Evolutionary conservation across 2,797 vertebrate species (phyloP), one percentile per base, ranked within the genome.

Genomic region (Notolabrus celidotus): DNA sequence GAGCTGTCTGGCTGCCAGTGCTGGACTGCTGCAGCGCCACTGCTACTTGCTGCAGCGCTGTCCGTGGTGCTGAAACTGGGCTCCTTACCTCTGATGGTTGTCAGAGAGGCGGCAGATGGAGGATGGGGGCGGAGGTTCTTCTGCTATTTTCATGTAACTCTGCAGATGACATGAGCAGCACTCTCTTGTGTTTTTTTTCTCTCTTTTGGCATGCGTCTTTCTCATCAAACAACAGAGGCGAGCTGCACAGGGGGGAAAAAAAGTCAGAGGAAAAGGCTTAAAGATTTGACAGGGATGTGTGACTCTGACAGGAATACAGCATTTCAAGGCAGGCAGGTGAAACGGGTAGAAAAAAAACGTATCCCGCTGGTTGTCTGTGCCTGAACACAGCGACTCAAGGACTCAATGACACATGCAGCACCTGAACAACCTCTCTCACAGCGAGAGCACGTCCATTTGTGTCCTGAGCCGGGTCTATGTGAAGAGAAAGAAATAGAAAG

Each of bases 281-380:
- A 69, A 77, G 71, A 43, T 68, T 42, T 82, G 78, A 82, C 78
- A 79, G 74, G 66, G 69, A 39, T 41, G 53, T 77, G 67, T 53
- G 68, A 61, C 68, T 78, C 64, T 73, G 85, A 71, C 80, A 79
- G 75, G 57, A 86, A 62, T 80, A 52, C 67, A 63, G 68, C 46
- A 5, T 77, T 69, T 81, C 49, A 45, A 76, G 73, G 75, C 77
- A 87, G 54, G 71, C 70, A 83, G 75, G 85, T 87, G 79, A 83
- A 79, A 79, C 53, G 52, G 65, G 43, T 22, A 51, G 31, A 53
- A 58, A 54, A 53, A 58, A 54, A 65, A 72, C 67, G 79, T 72
- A 74, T 68, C 50, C 56, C n/a, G 70, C 70, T 62, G 56, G 45
- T 43, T 71, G 67, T 45, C 63, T 69, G 56, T 33, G 72, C 61